Evolutionary conservation across 2,113 vertebrate genomes (phyloP), one percentile per base, ranked within the genome.

Genomic region (Smithornis capensis): DNA sequence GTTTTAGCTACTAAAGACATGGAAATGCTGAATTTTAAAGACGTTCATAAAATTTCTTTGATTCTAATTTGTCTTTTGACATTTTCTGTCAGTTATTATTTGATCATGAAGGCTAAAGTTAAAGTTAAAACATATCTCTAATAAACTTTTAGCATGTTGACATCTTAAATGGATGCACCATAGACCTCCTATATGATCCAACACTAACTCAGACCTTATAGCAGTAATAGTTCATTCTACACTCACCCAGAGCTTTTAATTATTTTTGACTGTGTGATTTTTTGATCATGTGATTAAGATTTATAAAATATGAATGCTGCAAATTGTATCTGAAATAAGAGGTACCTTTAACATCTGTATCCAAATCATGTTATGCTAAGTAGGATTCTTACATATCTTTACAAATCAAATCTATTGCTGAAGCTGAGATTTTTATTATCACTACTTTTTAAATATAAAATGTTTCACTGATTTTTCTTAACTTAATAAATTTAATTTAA

Each of bases 201-300:
- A 78, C 29, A 78, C 17, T 63, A 25, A 37, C 11, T 89, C 53
- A 89, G 18, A 63, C 24, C n/a, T 84, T 74, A 49, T 5, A 86
- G 75, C 28, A 76, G 14, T 68, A 96, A 71, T 18, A 16, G 57
- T 17, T 87, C 63, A n/a, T 87, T 73, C 87, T 55, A 62, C 19
- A 80, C 23, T 82, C 23, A 37, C 25, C 9, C 27, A 87, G 14
- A 52, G 3, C 5, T 22, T 53, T 78, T 67, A 67, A 75, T 80
- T 59, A 83, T 71, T 95, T 91, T 68, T 88, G 14, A 95, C 11
- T 40, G 14, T 17, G 37, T 37, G 82, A 78, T 21, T n/a, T n/a
- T n/a, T n/a, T n/a, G n/a, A 38, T 52, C 37, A 84, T 45, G 23
- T 69, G 29, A 71, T 57, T 60, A 50, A 60, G 19, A 73, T 15